These are phyloP conservation scores for Bombycilla garrulus DNA, from an alignment of 2,113 vertebrate species.

Conservation along the genomic window DNA sequence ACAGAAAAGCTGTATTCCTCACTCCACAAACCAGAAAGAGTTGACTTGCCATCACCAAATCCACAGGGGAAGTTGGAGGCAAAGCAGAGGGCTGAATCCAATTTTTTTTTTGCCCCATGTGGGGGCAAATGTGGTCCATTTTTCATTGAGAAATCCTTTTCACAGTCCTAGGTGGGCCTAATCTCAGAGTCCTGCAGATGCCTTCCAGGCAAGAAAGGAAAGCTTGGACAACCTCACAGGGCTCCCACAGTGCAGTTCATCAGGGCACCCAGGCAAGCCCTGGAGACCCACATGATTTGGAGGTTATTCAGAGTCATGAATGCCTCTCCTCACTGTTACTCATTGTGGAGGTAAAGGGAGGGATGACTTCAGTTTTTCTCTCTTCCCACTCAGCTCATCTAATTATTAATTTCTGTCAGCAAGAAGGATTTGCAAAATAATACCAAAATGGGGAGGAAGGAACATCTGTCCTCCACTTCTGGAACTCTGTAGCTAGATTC, in stretches of 20 bases:
- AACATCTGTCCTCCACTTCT: neutral
- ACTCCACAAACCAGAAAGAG: neutral
- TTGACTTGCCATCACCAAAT: neutral
- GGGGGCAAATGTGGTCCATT: too few relatives aligned
- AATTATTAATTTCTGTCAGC: neutral
- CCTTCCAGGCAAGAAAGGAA: neutral
- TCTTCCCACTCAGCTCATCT: neutral
- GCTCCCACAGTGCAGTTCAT: rapidly evolving
- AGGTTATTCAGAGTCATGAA: neutral
- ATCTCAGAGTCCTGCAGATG: neutral
- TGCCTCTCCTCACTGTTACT: neutral
- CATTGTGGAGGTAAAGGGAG: neutral
- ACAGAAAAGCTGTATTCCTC: neutral
- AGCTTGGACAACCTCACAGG: neutral
- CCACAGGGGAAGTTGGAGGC: neutral
- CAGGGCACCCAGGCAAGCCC: neutral
- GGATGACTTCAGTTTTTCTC: neutral
- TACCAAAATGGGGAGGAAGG: rapidly evolving
- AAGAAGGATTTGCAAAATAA: neutral
- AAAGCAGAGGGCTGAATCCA: neutral
- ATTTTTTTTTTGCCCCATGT: neutral
- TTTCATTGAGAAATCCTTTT: neutral
- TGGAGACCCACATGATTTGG: neutral
- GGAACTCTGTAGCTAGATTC: neutral
- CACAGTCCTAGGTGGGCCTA: neutral